These are phyloP conservation scores for Apeira syringaria DNA, from an alignment of 2,888 invertebrate genomes.

Conservation along the genomic window DNA sequence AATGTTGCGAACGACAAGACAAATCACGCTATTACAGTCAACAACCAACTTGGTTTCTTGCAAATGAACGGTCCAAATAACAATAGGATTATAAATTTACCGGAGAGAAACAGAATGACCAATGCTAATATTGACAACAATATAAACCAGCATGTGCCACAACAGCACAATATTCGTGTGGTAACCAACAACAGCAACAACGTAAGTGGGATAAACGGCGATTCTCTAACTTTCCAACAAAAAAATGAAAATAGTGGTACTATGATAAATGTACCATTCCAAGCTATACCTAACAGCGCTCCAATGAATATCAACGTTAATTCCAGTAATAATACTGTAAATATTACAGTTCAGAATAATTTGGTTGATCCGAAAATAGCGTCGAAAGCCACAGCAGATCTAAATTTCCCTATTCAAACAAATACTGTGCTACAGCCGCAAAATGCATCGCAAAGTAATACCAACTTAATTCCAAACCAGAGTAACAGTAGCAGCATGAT, in stretches of 20 bases:
- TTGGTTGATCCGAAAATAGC: constrained; percentile 78
- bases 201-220: constrained; percentile 57
- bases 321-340: constrained; percentile 77
- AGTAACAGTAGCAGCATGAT: constrained; percentile 58
- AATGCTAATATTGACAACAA: constrained; percentile 63
- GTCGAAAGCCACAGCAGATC: constrained; percentile 67
- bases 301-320: constrained; percentile 80
- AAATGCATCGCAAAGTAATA: constrained; percentile 53
- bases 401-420: constrained; percentile 69
- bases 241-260: constrained; percentile 68
- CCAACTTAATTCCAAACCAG: constrained; percentile 33
- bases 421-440: constrained; percentile 38
- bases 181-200: constrained; percentile 69
- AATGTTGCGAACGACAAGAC: constrained; percentile 68
- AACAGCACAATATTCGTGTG: constrained; percentile 76
- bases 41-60: constrained; percentile 74
- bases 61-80: constrained; percentile 75
- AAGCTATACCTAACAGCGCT: constrained; percentile 77
- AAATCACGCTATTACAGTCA: constrained; percentile 61
- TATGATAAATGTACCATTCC: constrained; percentile 79
- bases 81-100: constrained; percentile 69
- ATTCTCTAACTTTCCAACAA: constrained; percentile 70
- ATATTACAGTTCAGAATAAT: constrained; percentile 78
- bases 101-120: constrained; percentile 69
- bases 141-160: constrained; percentile 67